Evolutionary conservation across 2,113 vertebrate species (phyloP).

Genomic region (Sphyrna mokarran): DNA sequence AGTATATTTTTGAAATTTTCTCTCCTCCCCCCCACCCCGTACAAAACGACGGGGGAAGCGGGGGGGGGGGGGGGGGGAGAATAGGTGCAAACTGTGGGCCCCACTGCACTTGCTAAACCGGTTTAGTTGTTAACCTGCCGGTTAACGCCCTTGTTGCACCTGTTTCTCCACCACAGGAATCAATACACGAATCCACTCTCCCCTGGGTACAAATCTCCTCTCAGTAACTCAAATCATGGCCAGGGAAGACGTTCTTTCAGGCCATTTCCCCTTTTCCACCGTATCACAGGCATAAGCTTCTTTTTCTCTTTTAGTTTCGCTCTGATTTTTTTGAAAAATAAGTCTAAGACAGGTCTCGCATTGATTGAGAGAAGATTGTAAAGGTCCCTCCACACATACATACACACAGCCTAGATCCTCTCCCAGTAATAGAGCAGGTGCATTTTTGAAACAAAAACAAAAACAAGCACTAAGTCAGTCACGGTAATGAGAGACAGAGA

Average conservation of each 20-base stretch:
- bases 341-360: background rate
- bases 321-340: background rate
- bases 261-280: background rate
- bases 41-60: too few species aligned
- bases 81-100: background rate
- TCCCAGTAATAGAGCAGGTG: background rate
- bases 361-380: background rate
- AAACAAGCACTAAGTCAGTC: background rate
- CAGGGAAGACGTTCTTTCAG: background rate
- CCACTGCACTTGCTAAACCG: background rate
- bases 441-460: background rate
- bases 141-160: slow-evolving; percentile 28
- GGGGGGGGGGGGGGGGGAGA: background rate
- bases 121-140: background rate
- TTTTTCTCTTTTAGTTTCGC: background rate
- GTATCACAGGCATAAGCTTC: background rate
- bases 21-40: background rate
- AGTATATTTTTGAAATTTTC: background rate
- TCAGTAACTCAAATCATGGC: background rate
- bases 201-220: background rate
- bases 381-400: too few species aligned
- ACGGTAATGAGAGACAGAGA: background rate
- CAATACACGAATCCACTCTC: background rate
- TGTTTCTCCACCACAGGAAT: background rate
- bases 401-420: background rate